A percentile compares a stretch with the other conserved stretches of the same genome.
These are phyloP conservation scores for Netelia inedita DNA, from an alignment of 2,888 invertebrate species.

Conservation along the genomic window DNA sequence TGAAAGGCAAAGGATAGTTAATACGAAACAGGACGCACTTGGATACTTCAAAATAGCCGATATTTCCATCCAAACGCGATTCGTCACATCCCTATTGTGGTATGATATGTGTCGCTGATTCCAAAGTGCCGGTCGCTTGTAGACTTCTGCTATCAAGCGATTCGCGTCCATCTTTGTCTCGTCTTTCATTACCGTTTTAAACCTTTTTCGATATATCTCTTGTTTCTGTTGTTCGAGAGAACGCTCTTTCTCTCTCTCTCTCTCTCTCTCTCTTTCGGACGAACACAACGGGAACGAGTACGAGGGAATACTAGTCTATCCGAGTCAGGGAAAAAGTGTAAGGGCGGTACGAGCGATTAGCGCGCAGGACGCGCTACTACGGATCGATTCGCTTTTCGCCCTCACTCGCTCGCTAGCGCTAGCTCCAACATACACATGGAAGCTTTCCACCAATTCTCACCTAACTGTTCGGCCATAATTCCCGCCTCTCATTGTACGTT, in stretches of 20 bases:
- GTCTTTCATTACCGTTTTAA: conserved; percentile 75
- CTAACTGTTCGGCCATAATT: too few relatives aligned
- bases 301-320: conserved; percentile 81
- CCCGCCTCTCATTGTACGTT: too few relatives aligned
- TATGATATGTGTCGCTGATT: conserved; percentile 84
- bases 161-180: conserved; percentile 83
- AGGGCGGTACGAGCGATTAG: conserved; percentile 76
- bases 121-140: conserved; percentile 84
- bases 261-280: too few relatives aligned
- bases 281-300: conserved; percentile 64
- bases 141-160: conserved; percentile 83
- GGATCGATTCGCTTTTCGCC: conserved; percentile 82
- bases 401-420: conserved; percentile 79
- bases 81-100: conserved; percentile 84
- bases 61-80: conserved; percentile 84
- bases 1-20: not conserved
- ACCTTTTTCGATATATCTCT: not conserved
- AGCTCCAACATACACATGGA: conserved; percentile 68
- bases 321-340: too few relatives aligned
- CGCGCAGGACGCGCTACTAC: conserved; percentile 80
- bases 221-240: too few relatives aligned
- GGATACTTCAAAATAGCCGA: conserved; percentile 82
- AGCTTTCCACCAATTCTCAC: too few relatives aligned
- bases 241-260: too few relatives aligned
- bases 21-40: conserved; percentile 75